A percentile compares a stretch with the other conserved stretches of the same genome.
Evolutionary conservation across 2,888 invertebrate genomes (phyloP).

Genomic region (Nasonia oneida): DNA sequence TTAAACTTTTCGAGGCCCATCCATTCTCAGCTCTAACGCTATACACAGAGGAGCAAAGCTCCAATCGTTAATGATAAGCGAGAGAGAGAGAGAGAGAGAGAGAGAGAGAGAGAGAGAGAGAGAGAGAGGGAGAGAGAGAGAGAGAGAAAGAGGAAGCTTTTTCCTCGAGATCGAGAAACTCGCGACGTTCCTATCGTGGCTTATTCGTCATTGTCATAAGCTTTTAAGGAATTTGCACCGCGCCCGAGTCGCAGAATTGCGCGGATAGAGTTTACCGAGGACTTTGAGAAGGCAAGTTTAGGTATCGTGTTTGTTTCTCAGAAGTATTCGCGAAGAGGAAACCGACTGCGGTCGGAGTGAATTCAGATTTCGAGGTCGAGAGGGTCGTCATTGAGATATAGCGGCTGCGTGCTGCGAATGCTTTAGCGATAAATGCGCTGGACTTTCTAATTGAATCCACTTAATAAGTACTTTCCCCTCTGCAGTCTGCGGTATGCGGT

Average conservation of each 20-base stretch:
- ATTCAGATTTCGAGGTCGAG: background rate
- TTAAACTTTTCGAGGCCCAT: conserved; percentile 62
- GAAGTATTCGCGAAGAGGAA: conserved; percentile 1
- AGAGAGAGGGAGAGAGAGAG: conserved; percentile 25
- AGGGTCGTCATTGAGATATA: background rate
- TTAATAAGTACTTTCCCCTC: too few relatives aligned
- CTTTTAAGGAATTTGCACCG: conserved; percentile 47
- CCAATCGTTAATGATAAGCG: conserved; percentile 26
- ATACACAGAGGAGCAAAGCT: conserved; percentile 6
- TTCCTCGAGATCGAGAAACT: conserved; percentile 26
- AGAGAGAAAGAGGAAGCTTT: conserved; percentile 25
- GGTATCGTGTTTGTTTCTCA: conserved; percentile 42
- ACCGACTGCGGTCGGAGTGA: background rate
- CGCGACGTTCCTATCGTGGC: background rate
- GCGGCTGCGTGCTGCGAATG: background rate
- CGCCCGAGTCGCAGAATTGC: background rate
- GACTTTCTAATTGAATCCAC: background rate
- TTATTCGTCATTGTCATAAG: conserved; percentile 52
- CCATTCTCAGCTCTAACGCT: conserved; percentile 35
- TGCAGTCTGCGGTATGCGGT: too few relatives aligned
- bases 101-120: conserved; percentile 20
- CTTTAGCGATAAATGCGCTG: background rate
- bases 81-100: conserved; percentile 25
- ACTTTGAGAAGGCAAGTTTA: conserved; percentile 22
- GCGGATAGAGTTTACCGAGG: background rate